Conservation (phyloP, 2,888 invertebrate genomes). For the Andrena minutula region DNA sequence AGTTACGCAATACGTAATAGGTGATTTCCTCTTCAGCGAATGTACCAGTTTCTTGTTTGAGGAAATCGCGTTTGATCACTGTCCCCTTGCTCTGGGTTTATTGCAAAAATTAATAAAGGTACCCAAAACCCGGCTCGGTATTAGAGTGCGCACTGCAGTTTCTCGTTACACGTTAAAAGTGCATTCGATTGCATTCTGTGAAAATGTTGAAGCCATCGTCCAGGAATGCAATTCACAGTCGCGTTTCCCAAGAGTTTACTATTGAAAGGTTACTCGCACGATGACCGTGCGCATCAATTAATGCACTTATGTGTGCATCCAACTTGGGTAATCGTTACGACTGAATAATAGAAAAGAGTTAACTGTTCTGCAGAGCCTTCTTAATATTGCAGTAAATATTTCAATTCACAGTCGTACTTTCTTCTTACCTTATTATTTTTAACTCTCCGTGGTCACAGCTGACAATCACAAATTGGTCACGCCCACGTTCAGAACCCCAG, state of each 20-base stretch:
- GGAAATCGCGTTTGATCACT: not conserved
- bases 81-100: not conserved
- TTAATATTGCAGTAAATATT: not conserved
- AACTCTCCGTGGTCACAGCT: too few species aligned
- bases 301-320: slow-evolving; percentile 42
- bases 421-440: not conserved
- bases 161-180: slow-evolving; percentile 8
- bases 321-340: slow-evolving; percentile 34
- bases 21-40: not conserved
- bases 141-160: not conserved
- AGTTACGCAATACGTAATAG: not conserved
- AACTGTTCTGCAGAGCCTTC: not conserved
- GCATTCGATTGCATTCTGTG: slow-evolving; percentile 40
- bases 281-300: slow-evolving; percentile 53
- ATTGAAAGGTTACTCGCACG: slow-evolving; percentile 66
- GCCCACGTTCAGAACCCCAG: too few species aligned
- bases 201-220: slow-evolving; percentile 44
- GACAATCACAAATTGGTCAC: too few species aligned
- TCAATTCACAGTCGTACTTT: not conserved
- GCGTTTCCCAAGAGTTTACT: slow-evolving; percentile 59
- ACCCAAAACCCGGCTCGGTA: not conserved
- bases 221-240: slow-evolving; percentile 59
- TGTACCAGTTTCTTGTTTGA: not conserved
- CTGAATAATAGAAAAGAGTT: slow-evolving; percentile 8
- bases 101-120: slow-evolving; percentile 5